Conservation (phyloP, 2,888 invertebrate genomes). For the Ceratothoa steindachneri region DNA sequence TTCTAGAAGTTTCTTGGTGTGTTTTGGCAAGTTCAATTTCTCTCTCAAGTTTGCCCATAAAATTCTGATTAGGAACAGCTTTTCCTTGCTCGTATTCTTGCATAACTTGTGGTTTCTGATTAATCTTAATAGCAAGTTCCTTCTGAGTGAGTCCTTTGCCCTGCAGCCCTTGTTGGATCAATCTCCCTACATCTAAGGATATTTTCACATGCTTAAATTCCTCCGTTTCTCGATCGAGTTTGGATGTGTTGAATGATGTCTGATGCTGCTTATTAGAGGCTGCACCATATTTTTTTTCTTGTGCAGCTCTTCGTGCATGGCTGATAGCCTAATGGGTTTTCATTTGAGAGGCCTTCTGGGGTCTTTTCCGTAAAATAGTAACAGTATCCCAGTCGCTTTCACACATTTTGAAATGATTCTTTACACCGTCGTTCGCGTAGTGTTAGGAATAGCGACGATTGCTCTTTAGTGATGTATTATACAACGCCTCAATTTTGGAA, state of each 20-base stretch:
- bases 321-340: constrained; percentile 88
- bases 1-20: not conserved
- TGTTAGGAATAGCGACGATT: too few species aligned
- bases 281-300: too few species aligned
- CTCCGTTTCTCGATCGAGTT: constrained; percentile 96
- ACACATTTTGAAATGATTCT: too few species aligned
- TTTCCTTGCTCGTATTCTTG: constrained; percentile 96
- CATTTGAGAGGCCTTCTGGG: constrained; percentile 80
- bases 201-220: constrained; percentile 80
- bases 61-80: constrained; percentile 94
- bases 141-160: constrained; percentile 93
- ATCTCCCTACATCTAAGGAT: constrained; percentile 79
- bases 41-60: constrained; percentile 92
- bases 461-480: too few species aligned
- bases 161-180: constrained; percentile 90
- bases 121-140: constrained; percentile 95
- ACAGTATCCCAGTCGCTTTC: constrained; percentile 59
- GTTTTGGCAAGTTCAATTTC: constrained; percentile 50
- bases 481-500: too few species aligned
- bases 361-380: constrained; percentile 84
- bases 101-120: constrained; percentile 94
- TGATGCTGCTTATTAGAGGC: constrained; percentile 95
- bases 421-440: too few species aligned
- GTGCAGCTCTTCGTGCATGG: too few species aligned
- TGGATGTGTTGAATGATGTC: constrained; percentile 94